phyloP scores from a whole-genome alignment of 2,888 invertebrate species.

The Auanema freiburgensis region DNA sequence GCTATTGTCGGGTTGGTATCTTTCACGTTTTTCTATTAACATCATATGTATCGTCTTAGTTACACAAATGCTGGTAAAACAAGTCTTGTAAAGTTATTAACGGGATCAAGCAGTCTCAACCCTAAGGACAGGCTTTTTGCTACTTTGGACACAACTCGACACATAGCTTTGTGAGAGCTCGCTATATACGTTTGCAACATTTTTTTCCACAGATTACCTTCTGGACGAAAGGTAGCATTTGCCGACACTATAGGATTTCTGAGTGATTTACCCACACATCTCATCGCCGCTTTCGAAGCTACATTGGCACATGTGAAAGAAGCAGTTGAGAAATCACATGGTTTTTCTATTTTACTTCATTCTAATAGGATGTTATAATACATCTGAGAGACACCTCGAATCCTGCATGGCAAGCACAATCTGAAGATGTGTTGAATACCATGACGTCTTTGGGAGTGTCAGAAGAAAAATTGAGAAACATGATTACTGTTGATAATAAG shows the following conservation, averaged over 20 bases:
- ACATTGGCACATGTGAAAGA: slow-evolving; percentile 80
- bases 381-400: slow-evolving; percentile 81
- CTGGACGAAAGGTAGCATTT: slow-evolving; percentile 72
- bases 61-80: slow-evolving; percentile 62
- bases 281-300: slow-evolving; percentile 79
- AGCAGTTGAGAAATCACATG: slow-evolving; percentile 71
- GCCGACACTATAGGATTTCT: slow-evolving; percentile 85
- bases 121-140: slow-evolving; percentile 81
- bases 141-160: slow-evolving; percentile 81
- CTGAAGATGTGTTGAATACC: slow-evolving; percentile 74
- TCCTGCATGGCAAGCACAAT: slow-evolving; percentile 75
- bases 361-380: slow-evolving; percentile 75
- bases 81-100: slow-evolving; percentile 68
- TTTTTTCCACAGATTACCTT: slow-evolving; percentile 69
- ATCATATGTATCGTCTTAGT: slow-evolving; percentile 32
- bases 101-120: slow-evolving; percentile 72
- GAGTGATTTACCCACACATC: slow-evolving; percentile 78
- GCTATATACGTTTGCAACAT: background rate
- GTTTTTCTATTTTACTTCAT: background rate
- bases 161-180: slow-evolving; percentile 66
- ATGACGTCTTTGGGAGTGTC: slow-evolving; percentile 66
- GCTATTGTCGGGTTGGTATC: slow-evolving; percentile 34
- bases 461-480: slow-evolving; percentile 33
- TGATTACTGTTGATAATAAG: slow-evolving; percentile 53
- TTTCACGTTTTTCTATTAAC: too few species aligned